A percentile compares a stretch with the other conserved stretches of the same genome.
Evolutionary conservation across 1,140 invertebrate species (phyloP).

Genomic region (Ostrea edulis): DNA sequence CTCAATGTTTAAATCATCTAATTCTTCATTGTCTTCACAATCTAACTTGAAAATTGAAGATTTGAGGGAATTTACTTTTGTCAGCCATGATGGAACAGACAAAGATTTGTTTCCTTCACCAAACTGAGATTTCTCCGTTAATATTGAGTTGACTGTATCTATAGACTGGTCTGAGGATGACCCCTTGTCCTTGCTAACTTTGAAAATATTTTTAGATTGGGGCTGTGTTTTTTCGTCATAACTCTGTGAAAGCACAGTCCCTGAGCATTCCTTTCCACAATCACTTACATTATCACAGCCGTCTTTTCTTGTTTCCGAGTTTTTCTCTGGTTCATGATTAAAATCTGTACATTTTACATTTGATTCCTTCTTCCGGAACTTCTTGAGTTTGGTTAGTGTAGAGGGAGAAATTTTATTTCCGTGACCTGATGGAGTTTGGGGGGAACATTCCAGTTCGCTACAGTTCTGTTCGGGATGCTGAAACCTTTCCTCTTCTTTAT

Average conservation of each 20-base stretch:
- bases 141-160: neutral
- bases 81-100: constrained; percentile 6
- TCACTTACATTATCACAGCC: neutral
- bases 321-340: neutral
- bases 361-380: neutral
- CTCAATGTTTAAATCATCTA: constrained; percentile 19
- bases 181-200: neutral
- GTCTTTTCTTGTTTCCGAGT: neutral
- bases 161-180: neutral
- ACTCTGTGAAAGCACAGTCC: neutral
- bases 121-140: neutral
- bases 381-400: constrained; percentile 17
- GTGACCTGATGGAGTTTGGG: neutral
- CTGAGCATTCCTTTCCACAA: neutral
- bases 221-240: neutral
- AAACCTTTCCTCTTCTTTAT: neutral
- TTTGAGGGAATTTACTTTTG: neutral
- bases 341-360: neutral
- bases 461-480: neutral
- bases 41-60: constrained; percentile 9
- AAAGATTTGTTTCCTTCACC: neutral
- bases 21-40: neutral
- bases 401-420: neutral
- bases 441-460: neutral
- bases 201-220: constrained; percentile 12